phyloP scores from a whole-genome alignment of 1,140 invertebrate species.

The Varroa destructor region DNA sequence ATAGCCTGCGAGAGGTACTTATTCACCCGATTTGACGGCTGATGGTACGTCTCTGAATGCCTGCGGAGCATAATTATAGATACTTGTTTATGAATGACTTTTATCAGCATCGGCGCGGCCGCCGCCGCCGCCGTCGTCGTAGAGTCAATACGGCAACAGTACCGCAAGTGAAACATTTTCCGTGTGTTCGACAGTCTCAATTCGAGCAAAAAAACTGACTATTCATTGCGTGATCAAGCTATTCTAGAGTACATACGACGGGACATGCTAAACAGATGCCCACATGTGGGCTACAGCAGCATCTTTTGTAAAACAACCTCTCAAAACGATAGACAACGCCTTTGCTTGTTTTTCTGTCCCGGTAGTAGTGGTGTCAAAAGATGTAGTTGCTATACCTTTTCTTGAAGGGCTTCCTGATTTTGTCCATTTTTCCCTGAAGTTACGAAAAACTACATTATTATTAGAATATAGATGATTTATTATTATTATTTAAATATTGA shows the following conservation, averaged over 20 bases:
- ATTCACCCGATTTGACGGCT: slow-evolving; percentile 54
- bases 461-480: too few species aligned
- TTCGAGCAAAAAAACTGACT: too few species aligned
- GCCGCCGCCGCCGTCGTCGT: not conserved
- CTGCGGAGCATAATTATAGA: slow-evolving; percentile 12
- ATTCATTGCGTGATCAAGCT: too few species aligned
- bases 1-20: slow-evolving; percentile 79
- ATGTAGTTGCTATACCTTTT: slow-evolving; percentile 47
- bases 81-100: not conserved
- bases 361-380: not conserved
- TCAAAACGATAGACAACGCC: slow-evolving; percentile 11
- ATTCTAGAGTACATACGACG: too few species aligned
- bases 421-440: slow-evolving; percentile 57
- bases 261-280: too few species aligned
- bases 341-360: not conserved
- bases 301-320: not conserved
- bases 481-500: too few species aligned
- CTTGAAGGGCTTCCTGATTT: slow-evolving; percentile 71
- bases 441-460: slow-evolving; percentile 32
- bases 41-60: slow-evolving; percentile 34
- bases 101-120: not conserved
- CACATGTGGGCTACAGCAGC: not conserved
- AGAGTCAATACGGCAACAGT: not conserved
- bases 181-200: too few species aligned
- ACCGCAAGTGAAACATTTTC: too few species aligned